phyloP scores from a whole-genome alignment of 2,797 vertebrate genomes.

The Cuniculus paca region DNA sequence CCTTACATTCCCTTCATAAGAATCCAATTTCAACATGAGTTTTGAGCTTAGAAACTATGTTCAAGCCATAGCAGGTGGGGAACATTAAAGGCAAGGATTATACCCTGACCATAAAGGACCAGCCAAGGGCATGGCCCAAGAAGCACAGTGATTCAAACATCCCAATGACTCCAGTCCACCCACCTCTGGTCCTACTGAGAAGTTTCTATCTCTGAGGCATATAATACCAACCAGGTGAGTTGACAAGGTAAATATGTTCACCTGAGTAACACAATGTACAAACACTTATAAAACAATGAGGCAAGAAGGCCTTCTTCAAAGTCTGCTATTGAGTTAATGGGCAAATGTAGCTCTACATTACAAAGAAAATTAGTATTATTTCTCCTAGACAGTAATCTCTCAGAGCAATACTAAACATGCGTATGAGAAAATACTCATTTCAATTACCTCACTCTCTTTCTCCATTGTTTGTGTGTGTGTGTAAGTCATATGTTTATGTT shows the following conservation, averaged over 20 bases:
- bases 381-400: constrained; percentile 26
- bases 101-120: background rate
- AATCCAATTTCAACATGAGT: background rate
- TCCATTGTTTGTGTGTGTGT: background rate
- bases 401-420: background rate
- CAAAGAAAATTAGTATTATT: background rate
- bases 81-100: background rate
- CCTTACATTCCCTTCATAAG: background rate
- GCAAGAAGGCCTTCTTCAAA: background rate
- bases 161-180: background rate
- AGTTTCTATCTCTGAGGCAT: background rate
- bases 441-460: background rate
- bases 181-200: background rate
- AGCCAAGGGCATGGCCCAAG: background rate
- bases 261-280: background rate
- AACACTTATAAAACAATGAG: background rate
- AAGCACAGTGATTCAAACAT: background rate
- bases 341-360: background rate
- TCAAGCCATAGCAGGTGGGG: background rate
- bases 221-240: background rate
- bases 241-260: background rate
- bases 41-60: background rate
- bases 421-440: background rate
- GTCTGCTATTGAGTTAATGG: background rate
- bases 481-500: background rate